A percentile compares a stretch with the other conserved stretches of the same genome.
phyloP scores from a whole-genome alignment of 2,888 invertebrate genomes.

The Rapana venosa region DNA sequence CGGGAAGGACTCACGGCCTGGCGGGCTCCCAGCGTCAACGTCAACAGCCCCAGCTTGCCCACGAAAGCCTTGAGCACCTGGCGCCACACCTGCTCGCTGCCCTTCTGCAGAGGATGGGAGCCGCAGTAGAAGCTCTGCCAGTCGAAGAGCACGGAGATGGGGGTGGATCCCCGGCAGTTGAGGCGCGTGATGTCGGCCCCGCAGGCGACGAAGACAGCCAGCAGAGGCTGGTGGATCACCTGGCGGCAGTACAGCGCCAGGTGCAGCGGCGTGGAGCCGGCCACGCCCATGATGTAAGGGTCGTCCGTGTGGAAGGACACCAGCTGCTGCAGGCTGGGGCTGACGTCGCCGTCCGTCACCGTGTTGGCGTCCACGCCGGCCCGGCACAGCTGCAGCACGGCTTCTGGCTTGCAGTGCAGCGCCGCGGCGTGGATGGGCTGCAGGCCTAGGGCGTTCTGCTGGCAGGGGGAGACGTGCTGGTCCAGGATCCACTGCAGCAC shows the following conservation, averaged over 20 bases:
- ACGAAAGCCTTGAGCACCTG: conserved; percentile 35
- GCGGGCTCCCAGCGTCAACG: conserved; percentile 39
- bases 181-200: conserved; percentile 39
- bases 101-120: conserved; percentile 13
- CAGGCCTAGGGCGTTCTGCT: conserved; percentile 42
- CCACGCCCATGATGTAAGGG: conserved; percentile 44
- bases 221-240: conserved; percentile 36
- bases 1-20: conserved; percentile 38
- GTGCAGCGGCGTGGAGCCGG: conserved; percentile 41
- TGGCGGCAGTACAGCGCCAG: conserved; percentile 38
- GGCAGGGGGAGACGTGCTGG: conserved; percentile 33
- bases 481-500: conserved; percentile 39
- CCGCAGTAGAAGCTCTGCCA: conserved; percentile 42
- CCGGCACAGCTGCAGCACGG: conserved; percentile 16
- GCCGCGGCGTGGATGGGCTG: conserved; percentile 43
- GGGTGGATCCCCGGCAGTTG: conserved; percentile 44
- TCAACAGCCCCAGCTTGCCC: conserved; percentile 40
- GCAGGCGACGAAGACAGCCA: conserved; percentile 39
- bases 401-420: conserved; percentile 24
- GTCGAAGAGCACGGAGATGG: conserved; percentile 42
- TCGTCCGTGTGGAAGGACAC: conserved; percentile 46
- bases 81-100: conserved; percentile 40
- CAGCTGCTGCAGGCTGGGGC: conserved; percentile 43
- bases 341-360: conserved; percentile 39
- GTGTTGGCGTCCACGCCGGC: conserved; percentile 42